phyloP scores from a whole-genome alignment of 2,888 invertebrate species.

The Drosophila quinaria region DNA sequence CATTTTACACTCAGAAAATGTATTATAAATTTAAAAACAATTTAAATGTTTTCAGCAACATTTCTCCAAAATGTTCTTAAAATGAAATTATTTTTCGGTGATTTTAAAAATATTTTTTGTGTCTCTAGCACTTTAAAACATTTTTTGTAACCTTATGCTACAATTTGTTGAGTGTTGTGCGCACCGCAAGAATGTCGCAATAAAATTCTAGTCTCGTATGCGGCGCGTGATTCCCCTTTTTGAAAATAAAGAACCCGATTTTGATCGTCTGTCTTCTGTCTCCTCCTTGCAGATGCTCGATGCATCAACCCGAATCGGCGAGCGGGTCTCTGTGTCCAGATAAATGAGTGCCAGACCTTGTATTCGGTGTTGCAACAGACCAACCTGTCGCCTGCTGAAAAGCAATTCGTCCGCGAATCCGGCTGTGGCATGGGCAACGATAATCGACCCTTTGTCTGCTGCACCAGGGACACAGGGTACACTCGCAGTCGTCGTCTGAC shows the following conservation, averaged over 20 bases:
- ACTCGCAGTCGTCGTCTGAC: conserved; percentile 40
- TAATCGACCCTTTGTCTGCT: conserved; percentile 81
- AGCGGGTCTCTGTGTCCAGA: conserved; percentile 79
- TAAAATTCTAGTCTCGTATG: conserved; percentile 17
- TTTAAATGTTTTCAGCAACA: too few relatives aligned
- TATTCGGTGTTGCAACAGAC: conserved; percentile 68
- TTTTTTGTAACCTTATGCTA: too few relatives aligned
- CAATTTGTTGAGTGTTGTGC: neutral
- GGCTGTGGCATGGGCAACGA: conserved; percentile 75
- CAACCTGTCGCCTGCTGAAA: conserved; percentile 64
- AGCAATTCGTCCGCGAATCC: conserved; percentile 77
- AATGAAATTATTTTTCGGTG: too few relatives aligned
- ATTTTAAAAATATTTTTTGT: too few relatives aligned
- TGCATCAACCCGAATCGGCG: conserved; percentile 86
- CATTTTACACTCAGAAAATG: neutral
- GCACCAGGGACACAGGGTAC: conserved; percentile 82
- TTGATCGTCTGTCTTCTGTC: conserved; percentile 15
- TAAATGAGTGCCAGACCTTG: conserved; percentile 81
- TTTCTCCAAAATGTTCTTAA: too few relatives aligned
- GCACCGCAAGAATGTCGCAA: conserved; percentile 53
- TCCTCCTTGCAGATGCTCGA: conserved; percentile 85
- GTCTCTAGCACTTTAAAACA: too few relatives aligned
- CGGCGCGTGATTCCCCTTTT: conserved; percentile 37
- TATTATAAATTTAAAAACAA: neutral
- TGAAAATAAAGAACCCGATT: conserved; percentile 42